Base-by-base conservation (phyloP, 1,140 invertebrate species). In the Macrotrachela quadricornifera region DNA sequence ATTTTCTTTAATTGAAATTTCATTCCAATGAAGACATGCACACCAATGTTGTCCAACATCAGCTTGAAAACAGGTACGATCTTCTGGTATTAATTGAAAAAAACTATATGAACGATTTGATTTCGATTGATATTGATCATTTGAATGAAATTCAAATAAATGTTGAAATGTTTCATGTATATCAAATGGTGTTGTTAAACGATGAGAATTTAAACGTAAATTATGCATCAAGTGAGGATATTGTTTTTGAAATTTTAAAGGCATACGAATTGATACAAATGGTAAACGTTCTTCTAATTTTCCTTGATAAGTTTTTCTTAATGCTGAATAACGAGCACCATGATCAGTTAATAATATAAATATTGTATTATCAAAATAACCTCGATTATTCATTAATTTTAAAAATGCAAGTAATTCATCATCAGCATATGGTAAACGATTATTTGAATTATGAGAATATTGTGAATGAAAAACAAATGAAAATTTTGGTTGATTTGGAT, bases 1-100 rank as follows among this genome's bases (percentile, higher is more conserved):
- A 39, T 59, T 51, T 46, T 73, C 61, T 0, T 64, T 67, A 0
- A 59, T 46, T 39, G 65, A 49, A 1, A 79, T 63, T 56, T 72
- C 62, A 58, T 77, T 62, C 82, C 84, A 88, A 6, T 76, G 74
- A 6, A 90, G 70, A 62, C 87, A 94, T 15, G 84, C 80, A 62
- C 88, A 94, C 87, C 87, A 94, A 67, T 92, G 87, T 0, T 85
- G 79, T 62, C 85, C 82, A 48, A 92, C 84, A 37, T 78, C 82
- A 6, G 86, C 86, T 66, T 86, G 77, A 14, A 75, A 72, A 64
- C 86, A 91, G 6, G 80, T 82, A 46, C 85, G 72, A 45, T 79
- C 74, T 56, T 78, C 73, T 11, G 70, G 65, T 17, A 72, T 64
- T 52, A 63, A 56, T n/a, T 57, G 61, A 60, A 85, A 80, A 18